These are phyloP conservation scores for Threskiornis aethiopicus DNA, from an alignment of 2,797 vertebrate genomes.

Conservation along the genomic window DNA sequence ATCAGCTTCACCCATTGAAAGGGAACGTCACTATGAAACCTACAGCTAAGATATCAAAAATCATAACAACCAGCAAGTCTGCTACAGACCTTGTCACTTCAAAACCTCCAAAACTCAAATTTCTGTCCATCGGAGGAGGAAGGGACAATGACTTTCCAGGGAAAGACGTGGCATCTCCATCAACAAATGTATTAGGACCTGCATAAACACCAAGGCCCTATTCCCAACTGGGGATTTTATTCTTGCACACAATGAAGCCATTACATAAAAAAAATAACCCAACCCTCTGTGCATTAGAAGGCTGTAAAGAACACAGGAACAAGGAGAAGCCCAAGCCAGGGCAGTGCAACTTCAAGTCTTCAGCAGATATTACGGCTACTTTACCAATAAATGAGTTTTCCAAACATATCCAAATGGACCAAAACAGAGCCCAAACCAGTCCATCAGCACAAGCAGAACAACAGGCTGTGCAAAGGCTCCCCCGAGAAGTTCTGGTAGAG, in stretches of 20 bases:
- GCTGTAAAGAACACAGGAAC: not conserved
- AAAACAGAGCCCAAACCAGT: rapidly evolving
- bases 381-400: not conserved
- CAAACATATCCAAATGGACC: not conserved
- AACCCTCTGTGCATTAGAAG: not conserved
- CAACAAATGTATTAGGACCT: not conserved
- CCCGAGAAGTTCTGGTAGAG: rapidly evolving
- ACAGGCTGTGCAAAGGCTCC: rapidly evolving
- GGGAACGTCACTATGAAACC: not conserved
- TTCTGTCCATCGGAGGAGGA: not conserved
- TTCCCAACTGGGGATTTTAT: not conserved
- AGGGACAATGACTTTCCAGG: not conserved
- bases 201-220: not conserved
- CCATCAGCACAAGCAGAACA: not conserved
- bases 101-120: not conserved
- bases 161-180: not conserved
- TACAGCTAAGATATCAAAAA: not conserved
- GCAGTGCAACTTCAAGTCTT: not conserved
- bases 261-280: rapidly evolving
- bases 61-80: rapidly evolving
- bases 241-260: not conserved
- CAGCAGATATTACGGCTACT: not conserved
- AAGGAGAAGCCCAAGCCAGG: not conserved
- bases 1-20: not conserved
- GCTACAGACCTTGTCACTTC: not conserved